Base-by-base conservation (phyloP, 2,888 invertebrate species). In the Villa cingulata region DNA sequence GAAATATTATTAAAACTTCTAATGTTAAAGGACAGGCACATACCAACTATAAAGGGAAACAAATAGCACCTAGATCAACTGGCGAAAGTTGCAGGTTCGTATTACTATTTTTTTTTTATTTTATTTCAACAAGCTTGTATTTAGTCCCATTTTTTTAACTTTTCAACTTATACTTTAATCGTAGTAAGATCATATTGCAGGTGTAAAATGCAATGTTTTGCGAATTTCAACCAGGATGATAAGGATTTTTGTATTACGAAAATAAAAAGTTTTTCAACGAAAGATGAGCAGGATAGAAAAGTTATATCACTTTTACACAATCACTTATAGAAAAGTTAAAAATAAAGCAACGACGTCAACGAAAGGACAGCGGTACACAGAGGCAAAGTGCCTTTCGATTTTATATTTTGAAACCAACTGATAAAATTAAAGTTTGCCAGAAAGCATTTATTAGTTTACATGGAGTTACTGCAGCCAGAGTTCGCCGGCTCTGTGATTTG, bases 141-240 rank as follows among this genome's bases (percentile, higher is more conserved):
- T 27, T 27, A 27, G 4, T 27, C 9, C 27, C 27, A 27, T 27
- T 27, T 27, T 27, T 27, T 27, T 27, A 27, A 27, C 27, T 27
- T 27, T 27, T 27, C 9, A 9, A 27, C 27, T 27, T 27, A 27
- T n/a, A n/a, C n/a, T n/a, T n/a, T n/a, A n/a, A n/a, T n/a, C n/a
- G 27, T 27, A 27, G 27, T 6, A 6, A 27, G 27, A 9, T 27
- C 9, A 9, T 27, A 27, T 27, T 27, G 27, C 27, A 27, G 41
- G 23, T 42, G 32, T 42, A n/a, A 32, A 9, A 42, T 32, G 34
- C 7, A 42, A 23, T 42, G 42, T 42, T 42, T 42, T 18, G 42
- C 42, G 16, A 42, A 42, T 42, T 42, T 42, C 7, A 29, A 42
- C 34, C 42, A 42, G 32, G 29, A 20, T 16, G 42, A 42, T 42